Evolutionary conservation across 2,113 vertebrate species (phyloP).

Genomic region (Promerops cafer): DNA sequence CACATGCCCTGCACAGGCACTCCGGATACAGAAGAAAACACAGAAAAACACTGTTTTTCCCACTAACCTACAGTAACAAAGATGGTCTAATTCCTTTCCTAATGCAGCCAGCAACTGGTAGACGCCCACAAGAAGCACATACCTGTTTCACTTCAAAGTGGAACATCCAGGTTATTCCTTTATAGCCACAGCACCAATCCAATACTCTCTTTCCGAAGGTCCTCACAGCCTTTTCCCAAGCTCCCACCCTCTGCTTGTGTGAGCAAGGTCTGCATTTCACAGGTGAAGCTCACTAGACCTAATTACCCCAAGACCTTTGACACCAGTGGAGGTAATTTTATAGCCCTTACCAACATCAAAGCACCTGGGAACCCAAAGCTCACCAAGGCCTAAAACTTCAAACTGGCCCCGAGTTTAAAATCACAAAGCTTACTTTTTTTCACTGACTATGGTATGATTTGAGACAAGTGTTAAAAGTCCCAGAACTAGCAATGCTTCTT

Average conservation of each 20-base stretch:
- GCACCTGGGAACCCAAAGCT: neutral
- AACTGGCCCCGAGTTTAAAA: rapidly evolving
- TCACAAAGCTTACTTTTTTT: neutral
- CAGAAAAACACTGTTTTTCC: neutral
- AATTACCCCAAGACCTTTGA: too few species aligned
- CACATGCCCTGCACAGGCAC: neutral
- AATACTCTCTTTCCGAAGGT: rapidly evolving
- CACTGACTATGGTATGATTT: neutral
- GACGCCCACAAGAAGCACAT: neutral
- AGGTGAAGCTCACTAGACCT: neutral
- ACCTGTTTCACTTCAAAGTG: neutral
- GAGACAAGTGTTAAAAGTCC: neutral
- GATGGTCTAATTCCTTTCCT: neutral
- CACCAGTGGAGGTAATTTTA: neutral
- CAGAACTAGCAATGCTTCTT: neutral
- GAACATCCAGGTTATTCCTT: neutral
- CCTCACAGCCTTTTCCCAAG: neutral
- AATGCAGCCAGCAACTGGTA: neutral
- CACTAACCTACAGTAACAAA: neutral
- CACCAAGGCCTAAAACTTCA: neutral
- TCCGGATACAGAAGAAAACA: neutral
- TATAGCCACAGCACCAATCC: neutral
- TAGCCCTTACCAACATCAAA: neutral
- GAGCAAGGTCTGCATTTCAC: neutral
- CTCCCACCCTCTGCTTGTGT: too few species aligned